Evolutionary conservation across 2,113 vertebrate species (phyloP).

Genomic region (Lathamus discolor): DNA sequence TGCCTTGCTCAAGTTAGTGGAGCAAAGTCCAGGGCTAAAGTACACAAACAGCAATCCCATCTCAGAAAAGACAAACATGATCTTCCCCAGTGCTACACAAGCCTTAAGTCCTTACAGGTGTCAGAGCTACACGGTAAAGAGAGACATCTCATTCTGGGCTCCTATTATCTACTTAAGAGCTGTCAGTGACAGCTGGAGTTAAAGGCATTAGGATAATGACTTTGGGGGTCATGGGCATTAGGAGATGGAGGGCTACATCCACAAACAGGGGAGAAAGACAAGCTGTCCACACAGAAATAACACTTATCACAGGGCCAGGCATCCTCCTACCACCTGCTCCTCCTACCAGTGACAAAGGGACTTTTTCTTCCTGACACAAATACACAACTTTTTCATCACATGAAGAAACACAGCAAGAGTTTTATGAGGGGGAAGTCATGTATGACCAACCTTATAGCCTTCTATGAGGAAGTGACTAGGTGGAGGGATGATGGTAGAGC

Average conservation of each 20-base stretch:
- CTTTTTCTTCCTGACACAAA: not conserved
- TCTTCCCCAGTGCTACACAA: not conserved
- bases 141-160: not conserved
- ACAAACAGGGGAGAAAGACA: not conserved
- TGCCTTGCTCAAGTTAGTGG: not conserved
- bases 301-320: not conserved
- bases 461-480: no score
- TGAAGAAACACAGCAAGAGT: accelerated
- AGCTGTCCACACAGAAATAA: not conserved
- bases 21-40: not conserved
- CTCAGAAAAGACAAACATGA: not conserved
- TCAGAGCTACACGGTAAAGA: not conserved
- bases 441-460: no score
- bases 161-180: constrained; percentile 34
- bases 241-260: not conserved
- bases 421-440: no score
- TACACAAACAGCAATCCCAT: not conserved
- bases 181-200: constrained; percentile 40
- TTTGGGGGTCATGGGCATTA: not conserved
- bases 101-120: not conserved
- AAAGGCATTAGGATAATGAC: constrained; percentile 27
- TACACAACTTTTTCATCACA: accelerated
- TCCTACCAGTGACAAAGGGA: not conserved
- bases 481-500: no score
- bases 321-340: not conserved